Conservation (phyloP, 2,113 vertebrate species). For the Aptenodytes patagonicus region DNA sequence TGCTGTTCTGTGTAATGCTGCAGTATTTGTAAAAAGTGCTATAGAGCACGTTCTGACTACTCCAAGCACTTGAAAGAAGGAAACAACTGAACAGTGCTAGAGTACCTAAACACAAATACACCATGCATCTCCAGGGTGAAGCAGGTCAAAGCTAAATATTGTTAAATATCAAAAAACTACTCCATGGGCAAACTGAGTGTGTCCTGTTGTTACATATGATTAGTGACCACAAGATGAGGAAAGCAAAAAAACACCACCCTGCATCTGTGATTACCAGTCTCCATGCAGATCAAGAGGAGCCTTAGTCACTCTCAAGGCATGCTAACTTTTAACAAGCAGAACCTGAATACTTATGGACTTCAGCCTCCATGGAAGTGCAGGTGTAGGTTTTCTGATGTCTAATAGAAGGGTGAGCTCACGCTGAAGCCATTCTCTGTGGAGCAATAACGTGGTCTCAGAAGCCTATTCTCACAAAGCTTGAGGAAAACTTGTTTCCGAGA, state of each 20-base stretch:
- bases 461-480: not conserved
- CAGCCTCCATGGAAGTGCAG: accelerated
- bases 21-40: not conserved
- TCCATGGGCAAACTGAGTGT: accelerated
- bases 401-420: not conserved
- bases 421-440: not conserved
- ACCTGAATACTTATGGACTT: slow-evolving; percentile 12
- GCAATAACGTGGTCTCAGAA: not conserved
- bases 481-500: not conserved
- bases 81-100: not conserved
- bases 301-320: slow-evolving; percentile 12
- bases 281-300: not conserved
- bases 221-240: not conserved
- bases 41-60: not conserved
- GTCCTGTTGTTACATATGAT: accelerated
- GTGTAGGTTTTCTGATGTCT: not conserved
- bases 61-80: not conserved
- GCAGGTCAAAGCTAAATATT: not conserved
- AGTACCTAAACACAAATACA: not conserved
- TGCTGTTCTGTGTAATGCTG: not conserved
- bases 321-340: slow-evolving; percentile 9
- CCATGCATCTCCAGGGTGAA: not conserved
- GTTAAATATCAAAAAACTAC: not conserved
- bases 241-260: not conserved
- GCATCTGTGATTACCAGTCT: not conserved